Evolutionary conservation across 2,797 vertebrate species (phyloP).

Genomic region (Neopelma chrysocephalum): DNA sequence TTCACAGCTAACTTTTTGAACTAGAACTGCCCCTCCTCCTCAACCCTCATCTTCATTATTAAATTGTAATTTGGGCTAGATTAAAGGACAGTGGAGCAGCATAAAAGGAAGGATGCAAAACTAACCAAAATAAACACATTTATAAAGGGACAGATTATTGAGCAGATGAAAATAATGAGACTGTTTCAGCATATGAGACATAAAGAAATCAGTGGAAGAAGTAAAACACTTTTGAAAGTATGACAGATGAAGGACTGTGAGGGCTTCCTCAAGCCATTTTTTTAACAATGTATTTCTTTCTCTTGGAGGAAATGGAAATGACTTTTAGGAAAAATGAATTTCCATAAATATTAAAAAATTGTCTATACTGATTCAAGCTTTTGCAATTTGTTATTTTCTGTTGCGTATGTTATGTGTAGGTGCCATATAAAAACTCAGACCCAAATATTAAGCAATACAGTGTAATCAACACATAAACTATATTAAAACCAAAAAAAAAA

Average conservation of each 20-base stretch:
- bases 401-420: not conserved
- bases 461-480: not conserved
- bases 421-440: not conserved
- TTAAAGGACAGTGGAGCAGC: slow-evolving; percentile 41
- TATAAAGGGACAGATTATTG: not conserved
- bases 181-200: not conserved
- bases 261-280: not conserved
- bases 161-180: slow-evolving; percentile 2
- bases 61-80: slow-evolving; percentile 20
- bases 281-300: not conserved
- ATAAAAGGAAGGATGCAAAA: slow-evolving; percentile 24
- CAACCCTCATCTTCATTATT: slow-evolving; percentile 29
- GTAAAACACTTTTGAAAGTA: not conserved
- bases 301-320: not conserved
- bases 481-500: not conserved
- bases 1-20: slow-evolving; percentile 23
- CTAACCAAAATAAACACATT: slow-evolving; percentile 42
- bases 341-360: not conserved
- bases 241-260: not conserved
- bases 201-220: not conserved
- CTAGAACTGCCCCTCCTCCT: not conserved
- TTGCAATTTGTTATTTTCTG: not conserved
- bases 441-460: not conserved
- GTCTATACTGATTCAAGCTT: not conserved
- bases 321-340: not conserved